Base-by-base conservation (phyloP, 2,113 vertebrate species). In the Sisor rabdophorus region DNA sequence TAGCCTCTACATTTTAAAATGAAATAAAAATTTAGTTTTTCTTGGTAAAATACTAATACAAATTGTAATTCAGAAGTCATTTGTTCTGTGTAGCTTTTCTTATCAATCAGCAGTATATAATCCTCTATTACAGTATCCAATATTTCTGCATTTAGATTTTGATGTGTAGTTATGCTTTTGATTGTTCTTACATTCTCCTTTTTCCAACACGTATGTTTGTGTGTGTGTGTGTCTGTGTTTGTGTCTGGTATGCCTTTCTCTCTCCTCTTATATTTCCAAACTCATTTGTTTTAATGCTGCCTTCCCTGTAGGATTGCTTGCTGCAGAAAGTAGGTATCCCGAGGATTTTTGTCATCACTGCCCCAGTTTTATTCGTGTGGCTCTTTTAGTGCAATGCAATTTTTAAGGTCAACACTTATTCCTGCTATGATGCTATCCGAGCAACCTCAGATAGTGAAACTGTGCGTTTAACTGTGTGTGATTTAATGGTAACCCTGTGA, bases 261-360 rank as follows among this genome's bases (percentile, higher is more conserved):
- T 75, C 13, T 76, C 22, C 20, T 53, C 26, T 79, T 64, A 53
- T 52, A 19, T 70, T 52, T 55, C 48, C 40, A 36, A 59, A 55
- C 78, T 74, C 22, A 88, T 94, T 94, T 94, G 89, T 93, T 83
- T 93, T 93, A 93, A 94, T 83, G 95, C 95, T 92, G 92, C 93
- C 92, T 87, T 81, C 90, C 88, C 92, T 89, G 81, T 94, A 98
- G 97, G 97, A 97, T 93, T 98, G 83, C 95, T 98, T 91, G 96
- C 96, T 87, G 96, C 95, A 91, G 97, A 98, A 96, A 95, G 96
- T 98, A 98, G 92, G 97, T 98, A 98, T 92, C 93, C 88, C 70
- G 32, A 28, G 15, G 22, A 48, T 24, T n/a, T 19, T 69, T n/a
- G 26, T 16, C 77, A 68, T 47, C 74, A 36, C 32, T n/a, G 44